A percentile compares a stretch with the other conserved stretches of the same genome.
These are phyloP conservation scores for Orthonychiurus folsomi DNA, from an alignment of 2,888 invertebrate species.

Conservation along the genomic window DNA sequence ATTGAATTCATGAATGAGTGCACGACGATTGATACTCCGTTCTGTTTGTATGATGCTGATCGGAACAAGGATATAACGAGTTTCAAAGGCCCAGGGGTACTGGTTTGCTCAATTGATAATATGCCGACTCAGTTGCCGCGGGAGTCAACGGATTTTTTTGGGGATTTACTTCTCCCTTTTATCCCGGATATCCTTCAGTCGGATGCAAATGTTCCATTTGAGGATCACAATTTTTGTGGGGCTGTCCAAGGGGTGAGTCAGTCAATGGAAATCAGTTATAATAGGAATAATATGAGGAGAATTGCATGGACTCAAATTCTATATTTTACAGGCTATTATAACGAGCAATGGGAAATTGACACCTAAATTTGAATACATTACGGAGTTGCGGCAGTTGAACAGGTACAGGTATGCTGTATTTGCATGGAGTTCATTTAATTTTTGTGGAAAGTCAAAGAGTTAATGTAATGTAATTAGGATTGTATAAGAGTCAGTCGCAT, in stretches of 20 bases:
- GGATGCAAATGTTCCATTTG: slow-evolving; percentile 67
- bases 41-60: slow-evolving; percentile 98
- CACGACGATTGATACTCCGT: slow-evolving; percentile 98
- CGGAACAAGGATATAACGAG: slow-evolving; percentile 92
- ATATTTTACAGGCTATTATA: slow-evolving; percentile 76
- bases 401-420: too few relatives aligned
- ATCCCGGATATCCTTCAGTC: slow-evolving; percentile 77
- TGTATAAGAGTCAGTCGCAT: too few relatives aligned
- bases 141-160: slow-evolving; percentile 96
- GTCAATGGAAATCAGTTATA: too few relatives aligned
- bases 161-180: slow-evolving; percentile 81
- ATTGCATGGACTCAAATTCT: too few relatives aligned
- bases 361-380: slow-evolving; percentile 87
- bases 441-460: too few relatives aligned
- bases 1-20: slow-evolving; percentile 99
- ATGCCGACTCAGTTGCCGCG: slow-evolving; percentile 98
- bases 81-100: slow-evolving; percentile 90
- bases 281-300: slow-evolving; percentile 5
- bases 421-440: too few relatives aligned
- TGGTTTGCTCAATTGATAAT: slow-evolving; percentile 99
- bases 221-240: slow-evolving; percentile 64
- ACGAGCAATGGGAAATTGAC: slow-evolving; percentile 90
- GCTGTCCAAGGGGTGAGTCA: slow-evolving; percentile 60
- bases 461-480: too few relatives aligned
- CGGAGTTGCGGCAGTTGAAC: slow-evolving; percentile 66